Percentiles rank a stretch among this genome's conserved stretches.
phyloP scores from a whole-genome alignment of 1,140 invertebrate species.

The Nomia melanderi region DNA sequence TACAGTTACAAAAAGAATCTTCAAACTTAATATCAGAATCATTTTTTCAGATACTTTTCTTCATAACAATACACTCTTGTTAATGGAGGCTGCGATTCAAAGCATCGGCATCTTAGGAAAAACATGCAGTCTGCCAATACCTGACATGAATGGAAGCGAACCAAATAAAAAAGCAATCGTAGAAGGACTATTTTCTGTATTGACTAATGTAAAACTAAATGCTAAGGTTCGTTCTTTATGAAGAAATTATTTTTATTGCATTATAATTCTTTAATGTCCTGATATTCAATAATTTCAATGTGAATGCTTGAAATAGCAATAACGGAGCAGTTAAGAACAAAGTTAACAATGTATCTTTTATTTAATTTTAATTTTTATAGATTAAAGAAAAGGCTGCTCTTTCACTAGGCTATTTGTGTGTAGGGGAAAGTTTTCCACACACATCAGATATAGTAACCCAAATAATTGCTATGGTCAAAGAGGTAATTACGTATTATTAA shows the following conservation, averaged over 20 bases:
- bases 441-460: conserved; percentile 86
- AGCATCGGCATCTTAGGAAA: conserved; percentile 87
- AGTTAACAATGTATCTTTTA: no score
- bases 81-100: conserved; percentile 84
- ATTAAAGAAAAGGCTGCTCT: conserved; percentile 87
- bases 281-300: no score
- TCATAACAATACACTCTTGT: conserved; percentile 81
- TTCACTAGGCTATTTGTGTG: conserved; percentile 88
- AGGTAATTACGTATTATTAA: conserved; percentile 79
- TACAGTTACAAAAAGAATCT: background rate
- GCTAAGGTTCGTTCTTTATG: conserved; percentile 81
- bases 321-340: no score
- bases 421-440: conserved; percentile 88
- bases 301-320: no score
- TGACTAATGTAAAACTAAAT: conserved; percentile 84
- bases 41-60: conserved; percentile 82
- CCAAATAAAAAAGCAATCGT: conserved; percentile 83
- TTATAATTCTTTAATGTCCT: no score
- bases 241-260: no score
- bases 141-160: conserved; percentile 79
- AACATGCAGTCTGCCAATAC: conserved; percentile 84
- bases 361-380: conserved; percentile 70
- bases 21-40: conserved; percentile 28
- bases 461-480: conserved; percentile 87
- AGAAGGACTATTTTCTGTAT: conserved; percentile 83